Evolutionary conservation across 2,797 vertebrate species (phyloP).

Genomic region (Rhincodon typus): DNA sequence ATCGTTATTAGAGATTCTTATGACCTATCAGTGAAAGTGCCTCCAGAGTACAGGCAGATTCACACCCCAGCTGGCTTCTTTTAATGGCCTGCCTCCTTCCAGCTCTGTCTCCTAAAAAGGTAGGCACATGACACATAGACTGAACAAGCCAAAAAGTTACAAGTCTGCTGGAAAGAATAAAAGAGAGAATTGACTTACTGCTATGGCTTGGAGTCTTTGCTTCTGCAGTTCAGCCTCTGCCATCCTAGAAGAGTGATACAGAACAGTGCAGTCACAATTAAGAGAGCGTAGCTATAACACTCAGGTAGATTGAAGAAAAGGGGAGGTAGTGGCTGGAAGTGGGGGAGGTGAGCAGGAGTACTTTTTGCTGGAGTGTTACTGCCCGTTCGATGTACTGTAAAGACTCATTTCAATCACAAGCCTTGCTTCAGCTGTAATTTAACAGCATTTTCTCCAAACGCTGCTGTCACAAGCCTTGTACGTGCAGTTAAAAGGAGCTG

Average conservation of each 20-base stretch:
- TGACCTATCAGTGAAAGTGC: not conserved
- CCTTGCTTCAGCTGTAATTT: conserved; percentile 65
- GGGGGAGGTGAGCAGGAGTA: conserved; percentile 40
- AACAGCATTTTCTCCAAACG: conserved; percentile 58
- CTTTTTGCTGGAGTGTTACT: conserved; percentile 50
- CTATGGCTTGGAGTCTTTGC: conserved; percentile 93
- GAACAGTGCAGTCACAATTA: conserved; percentile 51
- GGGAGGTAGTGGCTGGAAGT: conserved; percentile 32
- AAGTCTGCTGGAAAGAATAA: not conserved
- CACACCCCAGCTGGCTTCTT: not conserved
- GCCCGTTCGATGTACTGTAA: conserved; percentile 50
- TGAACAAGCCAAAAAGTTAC: not conserved
- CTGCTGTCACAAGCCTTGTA: conserved; percentile 67
- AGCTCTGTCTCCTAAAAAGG: not conserved
- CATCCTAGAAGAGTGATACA: conserved; percentile 79
- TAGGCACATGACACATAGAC: not conserved
- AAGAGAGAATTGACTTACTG: conserved; percentile 72
- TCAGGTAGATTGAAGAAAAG: conserved; percentile 40
- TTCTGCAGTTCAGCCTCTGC: conserved; percentile 94
- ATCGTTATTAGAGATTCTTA: not conserved
- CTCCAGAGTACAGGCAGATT: not conserved
- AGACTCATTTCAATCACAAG: conserved; percentile 65
- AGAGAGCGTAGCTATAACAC: conserved; percentile 13
- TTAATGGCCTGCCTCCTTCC: not conserved
- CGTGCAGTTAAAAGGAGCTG: conserved; percentile 69